Evolutionary conservation across 1,140 invertebrate species (phyloP).

Genomic region (Eupeodes corollae): DNA sequence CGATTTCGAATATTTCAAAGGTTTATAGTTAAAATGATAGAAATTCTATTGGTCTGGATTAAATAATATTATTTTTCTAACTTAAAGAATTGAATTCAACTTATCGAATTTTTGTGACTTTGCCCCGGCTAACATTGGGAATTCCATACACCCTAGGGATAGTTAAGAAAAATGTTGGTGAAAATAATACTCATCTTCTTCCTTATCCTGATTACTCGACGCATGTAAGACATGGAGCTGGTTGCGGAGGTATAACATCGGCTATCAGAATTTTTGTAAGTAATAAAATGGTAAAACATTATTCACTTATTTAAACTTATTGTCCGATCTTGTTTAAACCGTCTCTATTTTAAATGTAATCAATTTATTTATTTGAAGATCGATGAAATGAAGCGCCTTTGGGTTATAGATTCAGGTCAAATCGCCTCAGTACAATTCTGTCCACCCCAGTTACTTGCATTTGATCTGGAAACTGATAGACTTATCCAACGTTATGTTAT

Average conservation of each 20-base stretch:
- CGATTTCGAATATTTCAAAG: slow-evolving; percentile 48
- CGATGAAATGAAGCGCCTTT: slow-evolving; percentile 51
- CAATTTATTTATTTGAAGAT: slow-evolving; percentile 37
- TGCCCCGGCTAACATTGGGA: slow-evolving; percentile 59
- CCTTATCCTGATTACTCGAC: slow-evolving; percentile 42
- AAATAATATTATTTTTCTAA: background rate
- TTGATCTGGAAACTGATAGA: slow-evolving; percentile 45
- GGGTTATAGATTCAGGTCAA: slow-evolving; percentile 55
- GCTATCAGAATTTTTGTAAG: slow-evolving; percentile 40
- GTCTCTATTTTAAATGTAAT: background rate
- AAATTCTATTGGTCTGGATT: background rate
- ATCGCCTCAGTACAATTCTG: slow-evolving; percentile 43
- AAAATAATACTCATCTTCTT: slow-evolving; percentile 35
- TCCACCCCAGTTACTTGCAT: slow-evolving; percentile 50
- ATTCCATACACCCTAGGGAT: slow-evolving; percentile 54
- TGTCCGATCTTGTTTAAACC: background rate
- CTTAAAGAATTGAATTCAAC: background rate
- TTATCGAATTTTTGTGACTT: slow-evolving; percentile 50
- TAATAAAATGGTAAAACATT: background rate
- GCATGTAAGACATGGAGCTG: slow-evolving; percentile 39
- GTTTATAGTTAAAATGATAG: background rate
- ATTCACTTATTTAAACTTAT: background rate
- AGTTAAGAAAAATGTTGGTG: slow-evolving; percentile 32
- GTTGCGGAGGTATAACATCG: slow-evolving; percentile 42
- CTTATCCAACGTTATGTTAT: slow-evolving; percentile 44